phyloP scores from a whole-genome alignment of 2,113 vertebrate species.

The Felis chaus region DNA sequence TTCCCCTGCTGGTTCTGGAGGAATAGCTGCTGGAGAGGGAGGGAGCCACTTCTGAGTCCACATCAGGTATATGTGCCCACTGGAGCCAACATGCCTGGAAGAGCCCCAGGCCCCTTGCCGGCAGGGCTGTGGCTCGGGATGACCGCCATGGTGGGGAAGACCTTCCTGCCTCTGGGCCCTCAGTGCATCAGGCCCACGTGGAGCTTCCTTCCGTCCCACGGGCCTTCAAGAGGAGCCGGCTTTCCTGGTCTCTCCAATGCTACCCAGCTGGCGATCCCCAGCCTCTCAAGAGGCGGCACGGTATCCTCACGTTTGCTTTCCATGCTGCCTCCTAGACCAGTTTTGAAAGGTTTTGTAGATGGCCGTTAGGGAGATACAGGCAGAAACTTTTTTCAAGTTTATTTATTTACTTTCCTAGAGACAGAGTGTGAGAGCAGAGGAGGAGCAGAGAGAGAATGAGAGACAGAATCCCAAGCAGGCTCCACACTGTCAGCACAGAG shows the following conservation, averaged over 20 bases:
- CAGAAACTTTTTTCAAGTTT: background rate
- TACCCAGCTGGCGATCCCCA: background rate
- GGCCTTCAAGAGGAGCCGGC: background rate
- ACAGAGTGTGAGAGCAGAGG: no score
- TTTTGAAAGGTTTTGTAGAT: background rate
- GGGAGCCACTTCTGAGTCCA: background rate
- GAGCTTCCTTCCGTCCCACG: background rate
- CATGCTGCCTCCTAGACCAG: background rate
- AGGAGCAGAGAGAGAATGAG: no score
- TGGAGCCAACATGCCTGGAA: background rate
- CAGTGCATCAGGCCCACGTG: rapidly evolving
- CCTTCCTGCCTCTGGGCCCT: background rate
- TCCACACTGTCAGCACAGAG: no score
- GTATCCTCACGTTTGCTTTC: background rate
- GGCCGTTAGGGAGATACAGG: rapidly evolving
- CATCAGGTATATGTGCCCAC: rapidly evolving
- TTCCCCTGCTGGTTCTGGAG: background rate
- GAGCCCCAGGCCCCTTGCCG: background rate
- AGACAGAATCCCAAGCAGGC: no score
- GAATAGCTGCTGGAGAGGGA: background rate
- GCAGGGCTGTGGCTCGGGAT: background rate
- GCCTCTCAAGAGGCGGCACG: rapidly evolving
- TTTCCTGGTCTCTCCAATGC: background rate
- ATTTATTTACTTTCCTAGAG: no score
- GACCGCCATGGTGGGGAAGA: background rate